A percentile compares a stretch with the other conserved stretches of the same genome.
These are phyloP conservation scores for Hypsibius dujardini DNA, from an alignment of 1,140 invertebrate species.

Conservation along the genomic window DNA sequence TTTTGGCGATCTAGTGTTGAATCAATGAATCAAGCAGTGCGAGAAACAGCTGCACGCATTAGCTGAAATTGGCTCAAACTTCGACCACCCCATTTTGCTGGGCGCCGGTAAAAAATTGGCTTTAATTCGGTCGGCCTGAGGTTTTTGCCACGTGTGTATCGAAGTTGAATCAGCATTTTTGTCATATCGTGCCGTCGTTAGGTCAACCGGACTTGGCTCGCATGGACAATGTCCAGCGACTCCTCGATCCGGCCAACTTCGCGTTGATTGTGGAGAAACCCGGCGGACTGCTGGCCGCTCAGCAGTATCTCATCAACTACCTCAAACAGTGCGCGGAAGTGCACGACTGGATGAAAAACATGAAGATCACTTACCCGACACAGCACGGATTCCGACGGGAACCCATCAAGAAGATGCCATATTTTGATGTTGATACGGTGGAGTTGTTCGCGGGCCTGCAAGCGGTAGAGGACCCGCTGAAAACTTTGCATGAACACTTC, in stretches of 20 bases:
- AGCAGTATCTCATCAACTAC: slow-evolving; percentile 5
- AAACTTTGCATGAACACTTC: neutral
- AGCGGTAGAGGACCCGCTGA: neutral
- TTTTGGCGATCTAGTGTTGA: too few relatives aligned
- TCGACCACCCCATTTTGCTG: too few relatives aligned
- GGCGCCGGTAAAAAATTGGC: too few relatives aligned
- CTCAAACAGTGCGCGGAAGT: slow-evolving; percentile 1
- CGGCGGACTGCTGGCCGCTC: slow-evolving; percentile 4
- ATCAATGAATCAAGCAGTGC: too few relatives aligned
- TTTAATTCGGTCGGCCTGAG: too few relatives aligned
- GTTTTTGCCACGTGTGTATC: too few relatives aligned
- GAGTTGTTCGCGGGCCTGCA: neutral
- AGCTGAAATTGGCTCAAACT: too few relatives aligned
- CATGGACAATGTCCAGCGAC: neutral
- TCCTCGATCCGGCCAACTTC: slow-evolving; percentile 12
- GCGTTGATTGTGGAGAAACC: neutral
- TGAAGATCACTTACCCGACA: neutral
- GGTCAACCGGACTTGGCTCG: neutral
- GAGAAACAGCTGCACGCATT: too few relatives aligned
- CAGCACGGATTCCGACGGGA: neutral
- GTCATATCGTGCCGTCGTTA: too few relatives aligned
- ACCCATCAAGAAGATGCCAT: neutral
- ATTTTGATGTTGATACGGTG: neutral
- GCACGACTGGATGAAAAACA: neutral
- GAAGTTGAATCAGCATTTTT: too few relatives aligned